Evolutionary conservation across 2,797 vertebrate genomes (phyloP).

Genomic region (Rhinatrema bivittatum): DNA sequence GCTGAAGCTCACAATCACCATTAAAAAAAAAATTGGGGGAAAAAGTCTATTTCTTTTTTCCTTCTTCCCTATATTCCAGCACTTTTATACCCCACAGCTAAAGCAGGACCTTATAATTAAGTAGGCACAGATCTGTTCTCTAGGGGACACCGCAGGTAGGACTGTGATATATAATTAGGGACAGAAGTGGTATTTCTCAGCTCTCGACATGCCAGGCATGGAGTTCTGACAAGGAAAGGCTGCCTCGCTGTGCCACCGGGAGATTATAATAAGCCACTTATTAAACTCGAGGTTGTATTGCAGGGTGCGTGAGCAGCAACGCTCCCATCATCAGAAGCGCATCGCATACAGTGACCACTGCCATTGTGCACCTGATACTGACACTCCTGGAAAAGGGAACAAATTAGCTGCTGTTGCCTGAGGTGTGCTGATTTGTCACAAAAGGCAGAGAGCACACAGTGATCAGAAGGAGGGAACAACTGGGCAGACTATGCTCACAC

Average conservation of each 20-base stretch:
- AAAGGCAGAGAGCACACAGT: too few species aligned
- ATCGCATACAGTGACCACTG: neutral
- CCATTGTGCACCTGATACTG: neutral
- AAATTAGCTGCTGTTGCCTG: too few species aligned
- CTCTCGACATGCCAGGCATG: constrained; percentile 10
- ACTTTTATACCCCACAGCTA: constrained; percentile 14
- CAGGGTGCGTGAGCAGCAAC: neutral
- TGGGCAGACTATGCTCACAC: too few species aligned
- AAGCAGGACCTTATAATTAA: constrained; percentile 24
- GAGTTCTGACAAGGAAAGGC: constrained; percentile 12
- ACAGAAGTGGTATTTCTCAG: constrained; percentile 1
- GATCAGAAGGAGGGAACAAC: too few species aligned
- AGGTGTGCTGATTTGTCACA: too few species aligned
- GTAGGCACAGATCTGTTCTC: too few species aligned
- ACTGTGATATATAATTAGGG: constrained; percentile 28
- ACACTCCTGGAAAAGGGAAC: too few species aligned
- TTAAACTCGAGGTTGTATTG: neutral
- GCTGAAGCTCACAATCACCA: constrained; percentile 40
- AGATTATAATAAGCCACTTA: neutral
- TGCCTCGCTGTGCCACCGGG: constrained; percentile 6
- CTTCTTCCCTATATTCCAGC: constrained; percentile 15
- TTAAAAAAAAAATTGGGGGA: too few species aligned
- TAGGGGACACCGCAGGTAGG: constrained; percentile 9
- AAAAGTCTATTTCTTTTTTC: constrained; percentile 11
- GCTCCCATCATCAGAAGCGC: neutral